Percentiles rank a stretch among this genome's conserved stretches.
These are phyloP conservation scores for Eulimnadia texana DNA, from an alignment of 1,140 invertebrate genomes.

Conservation along the genomic window DNA sequence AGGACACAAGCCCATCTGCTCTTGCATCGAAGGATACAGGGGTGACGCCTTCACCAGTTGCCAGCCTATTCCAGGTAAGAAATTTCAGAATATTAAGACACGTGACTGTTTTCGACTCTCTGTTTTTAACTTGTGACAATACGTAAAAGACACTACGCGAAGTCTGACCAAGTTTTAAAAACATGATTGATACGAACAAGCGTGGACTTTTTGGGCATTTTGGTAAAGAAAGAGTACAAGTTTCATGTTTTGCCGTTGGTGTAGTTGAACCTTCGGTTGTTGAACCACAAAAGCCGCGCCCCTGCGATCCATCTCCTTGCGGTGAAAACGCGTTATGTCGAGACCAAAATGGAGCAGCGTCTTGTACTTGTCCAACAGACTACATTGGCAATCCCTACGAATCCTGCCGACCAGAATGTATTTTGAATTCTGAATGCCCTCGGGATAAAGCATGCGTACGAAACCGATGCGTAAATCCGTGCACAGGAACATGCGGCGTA, in stretches of 20 bases:
- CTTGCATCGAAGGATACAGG: constrained; percentile 57
- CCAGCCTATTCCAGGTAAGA: constrained; percentile 6
- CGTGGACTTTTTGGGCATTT: too few relatives aligned
- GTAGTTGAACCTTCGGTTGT: constrained; percentile 6
- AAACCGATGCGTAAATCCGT: constrained; percentile 60
- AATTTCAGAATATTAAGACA: too few relatives aligned
- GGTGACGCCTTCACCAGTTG: constrained; percentile 63
- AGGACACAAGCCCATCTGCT: constrained; percentile 53
- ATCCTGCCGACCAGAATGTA: constrained; percentile 56
- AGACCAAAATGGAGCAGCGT: constrained; percentile 29
- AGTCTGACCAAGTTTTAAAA: too few relatives aligned
- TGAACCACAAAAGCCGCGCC: constrained; percentile 18
- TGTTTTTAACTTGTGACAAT: too few relatives aligned
- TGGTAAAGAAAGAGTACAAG: too few relatives aligned
- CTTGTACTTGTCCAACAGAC: constrained; percentile 35
- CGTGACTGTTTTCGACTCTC: not conserved
- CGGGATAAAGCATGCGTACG: constrained; percentile 53
- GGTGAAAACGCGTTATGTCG: constrained; percentile 60
- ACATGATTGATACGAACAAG: not conserved
- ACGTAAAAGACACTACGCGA: too few relatives aligned
- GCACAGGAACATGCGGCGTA: constrained; percentile 54
- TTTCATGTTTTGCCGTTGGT: too few relatives aligned
- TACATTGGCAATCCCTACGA: constrained; percentile 54
- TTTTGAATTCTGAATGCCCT: constrained; percentile 52
- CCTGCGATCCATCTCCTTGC: constrained; percentile 56